phyloP scores from a whole-genome alignment of 2,797 vertebrate genomes.

The Loriculus beryllinus region DNA sequence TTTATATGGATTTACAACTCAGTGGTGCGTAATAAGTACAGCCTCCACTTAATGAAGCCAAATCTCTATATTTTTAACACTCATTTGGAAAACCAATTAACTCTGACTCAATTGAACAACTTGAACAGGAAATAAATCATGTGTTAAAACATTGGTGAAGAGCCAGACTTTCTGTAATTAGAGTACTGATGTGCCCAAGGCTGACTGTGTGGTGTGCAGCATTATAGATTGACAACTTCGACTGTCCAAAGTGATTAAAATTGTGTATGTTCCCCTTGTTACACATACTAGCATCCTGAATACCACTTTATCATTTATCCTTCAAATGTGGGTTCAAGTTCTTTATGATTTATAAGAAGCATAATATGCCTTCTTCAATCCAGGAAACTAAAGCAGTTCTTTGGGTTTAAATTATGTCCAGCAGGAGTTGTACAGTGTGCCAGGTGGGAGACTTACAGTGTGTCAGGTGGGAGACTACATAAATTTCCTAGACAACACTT shows the following conservation, averaged over 20 bases:
- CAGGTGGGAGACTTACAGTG: neutral
- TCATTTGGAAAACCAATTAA: slow-evolving; percentile 94
- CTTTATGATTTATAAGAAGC: neutral
- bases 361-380: neutral
- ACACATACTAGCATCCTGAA: neutral
- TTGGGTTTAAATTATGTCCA: neutral
- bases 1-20: slow-evolving; percentile 76
- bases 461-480: neutral
- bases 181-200: slow-evolving; percentile 83
- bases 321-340: neutral
- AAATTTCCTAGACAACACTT: neutral
- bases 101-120: slow-evolving; percentile 83
- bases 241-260: slow-evolving; percentile 83
- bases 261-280: slow-evolving; percentile 50
- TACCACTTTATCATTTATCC: neutral
- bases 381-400: neutral
- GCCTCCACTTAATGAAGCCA: slow-evolving; percentile 83
- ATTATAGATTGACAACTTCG: slow-evolving; percentile 87
- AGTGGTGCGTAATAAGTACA: slow-evolving; percentile 73
- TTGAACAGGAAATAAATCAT: slow-evolving; percentile 92
- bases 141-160: slow-evolving; percentile 88
- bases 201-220: slow-evolving; percentile 77
- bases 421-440: neutral
- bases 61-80: slow-evolving; percentile 86
- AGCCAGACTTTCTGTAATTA: slow-evolving; percentile 89